Evolutionary conservation across 1,140 invertebrate species (phyloP).

Genomic region (Gonioctena quinquepunctata): DNA sequence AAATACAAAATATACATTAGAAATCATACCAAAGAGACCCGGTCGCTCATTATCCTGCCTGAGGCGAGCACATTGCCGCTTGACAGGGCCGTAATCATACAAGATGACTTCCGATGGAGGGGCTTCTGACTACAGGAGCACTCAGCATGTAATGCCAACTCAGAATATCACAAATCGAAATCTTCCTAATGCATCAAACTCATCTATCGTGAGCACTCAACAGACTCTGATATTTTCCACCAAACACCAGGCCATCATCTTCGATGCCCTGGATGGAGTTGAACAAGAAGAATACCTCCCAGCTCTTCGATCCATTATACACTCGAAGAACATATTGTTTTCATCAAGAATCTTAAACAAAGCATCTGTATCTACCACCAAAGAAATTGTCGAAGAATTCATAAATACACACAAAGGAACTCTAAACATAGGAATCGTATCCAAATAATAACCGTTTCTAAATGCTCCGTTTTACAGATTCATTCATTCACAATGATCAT

Average conservation of each 20-base stretch:
- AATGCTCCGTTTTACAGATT: no score
- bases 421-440: no score
- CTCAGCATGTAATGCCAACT: background rate
- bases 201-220: background rate
- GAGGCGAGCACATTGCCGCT: background rate
- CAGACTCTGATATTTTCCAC: background rate
- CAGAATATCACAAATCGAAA: background rate
- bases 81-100: background rate
- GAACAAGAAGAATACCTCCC: background rate
- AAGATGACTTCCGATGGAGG: background rate
- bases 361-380: no score
- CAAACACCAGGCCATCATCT: background rate
- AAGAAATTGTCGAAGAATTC: no score
- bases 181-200: background rate
- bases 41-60: background rate
- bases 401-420: no score
- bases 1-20: background rate
- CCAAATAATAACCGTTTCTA: no score
- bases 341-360: no score
- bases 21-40: background rate
- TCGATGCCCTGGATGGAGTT: background rate
- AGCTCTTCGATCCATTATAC: background rate
- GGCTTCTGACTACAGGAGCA: background rate
- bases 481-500: no score
- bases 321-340: background rate